Conservation (phyloP, 92 coral and sea anemone genomes). For the Parazoanthus swiftii region DNA sequence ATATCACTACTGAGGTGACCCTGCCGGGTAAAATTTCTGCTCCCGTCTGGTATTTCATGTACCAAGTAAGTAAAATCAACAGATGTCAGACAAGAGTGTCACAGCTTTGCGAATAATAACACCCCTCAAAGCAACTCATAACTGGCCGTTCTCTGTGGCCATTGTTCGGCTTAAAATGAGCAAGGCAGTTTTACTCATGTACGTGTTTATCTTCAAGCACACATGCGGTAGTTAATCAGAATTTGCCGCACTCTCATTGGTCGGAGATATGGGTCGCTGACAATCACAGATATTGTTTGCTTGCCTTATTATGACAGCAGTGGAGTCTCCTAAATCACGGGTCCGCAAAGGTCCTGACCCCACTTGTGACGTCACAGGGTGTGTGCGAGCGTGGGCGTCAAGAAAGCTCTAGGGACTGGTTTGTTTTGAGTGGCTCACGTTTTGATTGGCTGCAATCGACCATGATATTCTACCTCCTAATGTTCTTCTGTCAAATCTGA, state of each 20-base stretch:
- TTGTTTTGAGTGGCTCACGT: conserved; percentile 64
- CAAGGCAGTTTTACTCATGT: background rate
- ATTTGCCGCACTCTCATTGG: conserved; percentile 59
- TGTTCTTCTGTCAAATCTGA: conserved; percentile 80
- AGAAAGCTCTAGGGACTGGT: conserved; percentile 84
- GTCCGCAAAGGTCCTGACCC: conserved; percentile 69
- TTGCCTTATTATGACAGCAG: conserved; percentile 50
- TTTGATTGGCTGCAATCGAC: conserved; percentile 75
- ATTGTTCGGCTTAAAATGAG: conserved; percentile 36
- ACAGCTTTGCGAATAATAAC: conserved; percentile 20
- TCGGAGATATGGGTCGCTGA: conserved; percentile 56
- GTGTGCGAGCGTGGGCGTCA: conserved; percentile 96
- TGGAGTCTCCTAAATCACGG: conserved; percentile 56
- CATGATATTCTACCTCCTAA: conserved; percentile 85
- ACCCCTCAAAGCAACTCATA: conserved; percentile 6
- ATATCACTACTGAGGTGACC: conserved; percentile 16
- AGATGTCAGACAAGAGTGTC: conserved; percentile 3
- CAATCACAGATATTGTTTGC: conserved; percentile 67
- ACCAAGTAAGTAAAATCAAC: background rate
- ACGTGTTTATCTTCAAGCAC: conserved; percentile 46
- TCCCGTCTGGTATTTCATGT: conserved; percentile 11
- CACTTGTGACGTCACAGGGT: conserved; percentile 93
- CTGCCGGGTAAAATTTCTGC: background rate
- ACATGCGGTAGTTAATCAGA: conserved; percentile 53
- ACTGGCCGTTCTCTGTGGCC: conserved; percentile 14